phyloP scores from a whole-genome alignment of 2,113 vertebrate species.

The Stegostoma tigrinum region DNA sequence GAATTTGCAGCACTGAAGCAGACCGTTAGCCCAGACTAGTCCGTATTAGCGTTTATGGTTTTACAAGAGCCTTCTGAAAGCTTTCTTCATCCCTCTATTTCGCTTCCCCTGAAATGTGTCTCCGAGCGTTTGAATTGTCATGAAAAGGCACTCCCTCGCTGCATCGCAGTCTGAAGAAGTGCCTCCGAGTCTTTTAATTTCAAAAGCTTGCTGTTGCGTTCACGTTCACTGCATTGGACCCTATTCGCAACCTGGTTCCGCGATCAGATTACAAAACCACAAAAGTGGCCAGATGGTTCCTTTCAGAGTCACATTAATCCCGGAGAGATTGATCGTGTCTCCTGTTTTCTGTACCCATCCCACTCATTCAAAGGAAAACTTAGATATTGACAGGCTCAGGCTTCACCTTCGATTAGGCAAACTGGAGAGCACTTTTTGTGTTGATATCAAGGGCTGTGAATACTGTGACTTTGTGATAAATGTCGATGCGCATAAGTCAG shows the following conservation, averaged over 20 bases:
- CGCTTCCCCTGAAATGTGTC: too few relatives aligned
- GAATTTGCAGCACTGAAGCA: neutral
- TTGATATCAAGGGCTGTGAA: neutral
- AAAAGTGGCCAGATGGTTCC: neutral
- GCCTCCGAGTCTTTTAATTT: too few relatives aligned
- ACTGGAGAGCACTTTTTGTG: neutral
- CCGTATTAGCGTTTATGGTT: too few relatives aligned
- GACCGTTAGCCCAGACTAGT: neutral
- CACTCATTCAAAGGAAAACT: neutral
- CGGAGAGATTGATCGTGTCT: too few relatives aligned
- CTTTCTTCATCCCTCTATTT: too few relatives aligned
- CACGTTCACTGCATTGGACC: too few relatives aligned
- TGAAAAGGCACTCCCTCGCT: neutral
- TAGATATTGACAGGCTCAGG: neutral
- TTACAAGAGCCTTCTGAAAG: neutral
- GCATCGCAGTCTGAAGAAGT: neutral
- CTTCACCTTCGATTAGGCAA: neutral
- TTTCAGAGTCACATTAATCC: neutral
- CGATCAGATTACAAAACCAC: neutral
- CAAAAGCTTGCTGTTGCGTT: neutral
- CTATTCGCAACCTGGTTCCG: neutral
- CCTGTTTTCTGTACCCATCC: neutral
- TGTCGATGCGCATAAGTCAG: neutral
- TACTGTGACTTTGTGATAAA: neutral
- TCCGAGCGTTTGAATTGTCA: neutral